Evolutionary conservation across 2,113 vertebrate genomes (phyloP), one percentile per base, ranked within the genome.

Genomic region (Nettapus auritus): DNA sequence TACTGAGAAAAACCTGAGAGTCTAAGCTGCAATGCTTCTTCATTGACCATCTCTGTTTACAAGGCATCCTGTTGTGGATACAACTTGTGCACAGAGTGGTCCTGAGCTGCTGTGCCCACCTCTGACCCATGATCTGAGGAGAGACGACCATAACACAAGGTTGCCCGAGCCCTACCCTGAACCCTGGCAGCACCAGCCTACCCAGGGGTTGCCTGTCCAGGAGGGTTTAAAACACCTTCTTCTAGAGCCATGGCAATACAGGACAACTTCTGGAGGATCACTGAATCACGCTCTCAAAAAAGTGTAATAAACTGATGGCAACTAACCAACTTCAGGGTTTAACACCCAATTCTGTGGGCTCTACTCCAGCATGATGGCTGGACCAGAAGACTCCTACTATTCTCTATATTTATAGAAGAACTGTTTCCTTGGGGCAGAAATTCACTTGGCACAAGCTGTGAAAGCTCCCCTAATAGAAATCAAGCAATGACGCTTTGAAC

Each of bases 41-140:
- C 71, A 23, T 13, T 79, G 60, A 70, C 60, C 62, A 88, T 26
- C 46, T 67, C 69, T 78, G 16, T 52, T 88, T 52, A 70, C 19
- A 11, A 22, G 46, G 46, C 20, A 21, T 48, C 46, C 82, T 64
- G 64, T 75, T 63, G 78, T 0, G 26, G 70, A 38, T 63, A 53
- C 56, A 78, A 64, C 69, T 57, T 87, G 4, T 66, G 22, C 75
- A 62, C 78, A 85, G 79, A 1, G 1, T 70, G 60, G 46, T 81
- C 62, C 60, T 25, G 44, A 53, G 66, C 36, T 10, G 4, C 74
- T 34, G 66, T 88, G 62, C 66, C 70, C 70, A 56, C 7, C 48
- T 76, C 26, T 64, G 53, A 77, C 8, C 42, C 70, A 34, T 0
- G 3, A 42, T 31, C 28, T 44, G 0, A 0, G 40, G 82, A 87